These are phyloP conservation scores for Sarcophaga variegata DNA, from an alignment of 2,888 invertebrate genomes.

Conservation along the genomic window DNA sequence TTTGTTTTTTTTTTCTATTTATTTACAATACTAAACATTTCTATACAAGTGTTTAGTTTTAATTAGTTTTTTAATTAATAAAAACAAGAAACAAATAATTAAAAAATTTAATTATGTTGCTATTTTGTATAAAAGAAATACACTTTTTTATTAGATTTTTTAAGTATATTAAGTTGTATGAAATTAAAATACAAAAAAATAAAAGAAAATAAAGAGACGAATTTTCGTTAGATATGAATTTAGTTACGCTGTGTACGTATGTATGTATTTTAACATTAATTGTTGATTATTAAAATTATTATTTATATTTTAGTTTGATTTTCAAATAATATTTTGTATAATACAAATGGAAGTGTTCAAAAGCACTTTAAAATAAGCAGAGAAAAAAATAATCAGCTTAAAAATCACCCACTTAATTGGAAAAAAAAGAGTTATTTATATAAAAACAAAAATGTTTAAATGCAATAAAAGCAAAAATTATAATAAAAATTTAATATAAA, in stretches of 20 bases:
- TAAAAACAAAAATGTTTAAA: slow-evolving; percentile 20
- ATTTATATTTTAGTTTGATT: slow-evolving; percentile 44
- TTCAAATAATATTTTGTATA: slow-evolving; percentile 11
- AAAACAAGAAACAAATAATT: slow-evolving; percentile 18
- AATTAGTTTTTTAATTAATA: slow-evolving; percentile 20
- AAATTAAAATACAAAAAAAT: slow-evolving; percentile 27
- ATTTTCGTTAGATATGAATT: slow-evolving; percentile 56
- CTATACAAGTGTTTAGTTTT: slow-evolving; percentile 60
- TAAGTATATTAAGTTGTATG: slow-evolving; percentile 42
- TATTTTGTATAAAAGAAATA: slow-evolving; percentile 50
- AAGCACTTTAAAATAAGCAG: slow-evolving; percentile 61
- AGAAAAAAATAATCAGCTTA: slow-evolving; percentile 30
- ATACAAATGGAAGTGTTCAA: slow-evolving; percentile 49
- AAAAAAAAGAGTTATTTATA: slow-evolving; percentile 17
- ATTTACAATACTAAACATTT: slow-evolving; percentile 55
- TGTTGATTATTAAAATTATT: slow-evolving; percentile 62
- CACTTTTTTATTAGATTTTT: slow-evolving; percentile 53
- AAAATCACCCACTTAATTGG: slow-evolving; percentile 52
- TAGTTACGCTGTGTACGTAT: slow-evolving; percentile 40
- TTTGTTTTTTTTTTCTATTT: slow-evolving; percentile 56
- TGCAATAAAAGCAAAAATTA: slow-evolving; percentile 23
- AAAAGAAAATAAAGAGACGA: slow-evolving; percentile 22
- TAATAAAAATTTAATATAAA: slow-evolving; percentile 1
- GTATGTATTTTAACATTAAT: slow-evolving; percentile 38
- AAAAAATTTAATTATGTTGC: slow-evolving; percentile 37